These are phyloP conservation scores for Aldrovandia affinis DNA, from an alignment of 2,797 vertebrate genomes.

Conservation along the genomic window DNA sequence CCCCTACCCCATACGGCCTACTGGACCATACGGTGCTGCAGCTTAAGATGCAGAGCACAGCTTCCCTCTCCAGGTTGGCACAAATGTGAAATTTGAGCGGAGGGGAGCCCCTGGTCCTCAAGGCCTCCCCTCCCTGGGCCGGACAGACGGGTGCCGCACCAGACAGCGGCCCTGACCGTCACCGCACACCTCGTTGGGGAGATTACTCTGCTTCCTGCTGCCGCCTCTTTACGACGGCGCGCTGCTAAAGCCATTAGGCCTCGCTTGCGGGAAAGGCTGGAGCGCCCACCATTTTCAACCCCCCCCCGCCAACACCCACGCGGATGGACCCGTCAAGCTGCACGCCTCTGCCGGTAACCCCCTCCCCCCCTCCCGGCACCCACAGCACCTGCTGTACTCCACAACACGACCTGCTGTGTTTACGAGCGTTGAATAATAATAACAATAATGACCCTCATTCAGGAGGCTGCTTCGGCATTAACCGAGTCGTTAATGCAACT, in stretches of 20 bases:
- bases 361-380: neutral
- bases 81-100: conserved; percentile 49
- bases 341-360: neutral
- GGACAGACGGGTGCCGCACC: conserved; percentile 43
- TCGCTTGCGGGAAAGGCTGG: neutral
- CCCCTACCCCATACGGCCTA: neutral
- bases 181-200: conserved; percentile 54
- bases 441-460: too few relatives aligned
- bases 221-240: conserved; percentile 58
- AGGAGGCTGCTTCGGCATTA: too few relatives aligned
- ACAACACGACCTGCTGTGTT: neutral
- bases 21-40: neutral
- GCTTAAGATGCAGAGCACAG: neutral
- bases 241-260: conserved; percentile 72
- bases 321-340: neutral
- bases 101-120: conserved; percentile 16
- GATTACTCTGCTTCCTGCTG: conserved; percentile 55
- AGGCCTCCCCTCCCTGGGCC: conserved; percentile 36
- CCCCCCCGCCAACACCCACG: too few relatives aligned
- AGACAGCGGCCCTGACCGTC: conserved; percentile 60
- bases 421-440: neutral
- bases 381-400: neutral
- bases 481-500: too few relatives aligned
- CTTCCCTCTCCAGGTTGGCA: neutral
- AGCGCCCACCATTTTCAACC: neutral